Evolutionary conservation across 2,797 vertebrate species (phyloP).

Genomic region (Chelidonichthys spinosus): DNA sequence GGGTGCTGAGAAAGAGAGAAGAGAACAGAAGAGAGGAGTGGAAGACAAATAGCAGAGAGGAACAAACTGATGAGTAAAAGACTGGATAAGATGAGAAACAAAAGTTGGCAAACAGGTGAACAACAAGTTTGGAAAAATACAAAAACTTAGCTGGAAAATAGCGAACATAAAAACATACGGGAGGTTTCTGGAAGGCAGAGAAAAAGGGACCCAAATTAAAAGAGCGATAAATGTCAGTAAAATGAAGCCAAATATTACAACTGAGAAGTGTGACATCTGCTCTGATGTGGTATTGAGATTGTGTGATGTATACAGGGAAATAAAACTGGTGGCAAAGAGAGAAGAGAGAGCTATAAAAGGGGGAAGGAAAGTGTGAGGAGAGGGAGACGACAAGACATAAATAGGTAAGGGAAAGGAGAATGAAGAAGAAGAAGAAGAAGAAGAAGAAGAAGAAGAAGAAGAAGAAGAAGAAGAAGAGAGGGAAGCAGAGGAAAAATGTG

Average conservation of each 20-base stretch:
- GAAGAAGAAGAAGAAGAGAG: neutral
- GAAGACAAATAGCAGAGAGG: conserved; percentile 27
- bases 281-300: conserved; percentile 31
- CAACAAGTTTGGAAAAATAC: neutral
- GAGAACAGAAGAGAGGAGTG: conserved; percentile 32
- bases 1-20: conserved; percentile 46
- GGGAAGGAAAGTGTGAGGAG: neutral
- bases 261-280: conserved; percentile 14
- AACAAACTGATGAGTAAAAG: conserved; percentile 31
- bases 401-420: conserved; percentile 8
- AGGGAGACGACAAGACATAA: conserved; percentile 15
- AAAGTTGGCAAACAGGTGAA: conserved; percentile 1
- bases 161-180: neutral
- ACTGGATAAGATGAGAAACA: neutral
- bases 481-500: conserved; percentile 7
- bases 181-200: no score
- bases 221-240: conserved; percentile 6
- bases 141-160: neutral
- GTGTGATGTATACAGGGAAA: conserved; percentile 18
- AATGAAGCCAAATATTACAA: conserved; percentile 16
- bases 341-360: neutral
- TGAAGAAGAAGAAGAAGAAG: conserved; percentile 5
- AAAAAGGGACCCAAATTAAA: conserved; percentile 2
- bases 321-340: conserved; percentile 23
- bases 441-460: conserved; percentile 20